Conservation (phyloP, 2,113 vertebrate genomes). For the Pionites leucogaster region DNA sequence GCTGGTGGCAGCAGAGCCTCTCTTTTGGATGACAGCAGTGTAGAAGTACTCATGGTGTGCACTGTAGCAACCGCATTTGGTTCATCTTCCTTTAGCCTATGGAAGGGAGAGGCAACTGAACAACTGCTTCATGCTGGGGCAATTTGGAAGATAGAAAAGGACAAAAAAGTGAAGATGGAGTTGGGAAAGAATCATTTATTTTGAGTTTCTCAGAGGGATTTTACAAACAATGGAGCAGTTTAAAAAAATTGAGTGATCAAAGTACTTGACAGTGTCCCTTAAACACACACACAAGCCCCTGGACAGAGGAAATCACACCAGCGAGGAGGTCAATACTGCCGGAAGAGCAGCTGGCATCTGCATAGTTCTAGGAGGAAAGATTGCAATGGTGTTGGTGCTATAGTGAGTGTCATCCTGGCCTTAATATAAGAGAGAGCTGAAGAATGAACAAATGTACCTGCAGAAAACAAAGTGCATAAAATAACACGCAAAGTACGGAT, state of each 20-base stretch:
- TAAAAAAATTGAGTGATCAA: constrained; percentile 59
- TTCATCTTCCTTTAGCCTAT: neutral
- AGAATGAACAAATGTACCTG: neutral
- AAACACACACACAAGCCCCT: constrained; percentile 50
- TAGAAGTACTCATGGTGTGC: rapidly evolving
- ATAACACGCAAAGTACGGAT: constrained; percentile 66
- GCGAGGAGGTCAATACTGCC: constrained; percentile 55
- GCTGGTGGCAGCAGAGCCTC: neutral
- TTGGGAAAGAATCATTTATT: constrained; percentile 69
- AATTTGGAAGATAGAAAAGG: neutral
- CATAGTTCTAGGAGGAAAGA: constrained; percentile 64
- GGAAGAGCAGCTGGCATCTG: constrained; percentile 57
- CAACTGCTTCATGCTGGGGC: neutral
- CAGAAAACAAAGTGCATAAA: constrained; percentile 52
- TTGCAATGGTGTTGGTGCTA: constrained; percentile 54
- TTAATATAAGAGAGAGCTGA: neutral
- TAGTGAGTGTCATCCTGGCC: constrained; percentile 42
- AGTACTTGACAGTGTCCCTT: constrained; percentile 69
- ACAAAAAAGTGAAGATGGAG: neutral
- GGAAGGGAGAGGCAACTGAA: neutral
- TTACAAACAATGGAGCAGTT: constrained; percentile 69
- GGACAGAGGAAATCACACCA: constrained; percentile 49
- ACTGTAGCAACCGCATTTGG: neutral
- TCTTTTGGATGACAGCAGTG: rapidly evolving
- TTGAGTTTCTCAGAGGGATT: constrained; percentile 60